phyloP scores from a whole-genome alignment of 2,888 invertebrate genomes.

The Metallyticus violacea region DNA sequence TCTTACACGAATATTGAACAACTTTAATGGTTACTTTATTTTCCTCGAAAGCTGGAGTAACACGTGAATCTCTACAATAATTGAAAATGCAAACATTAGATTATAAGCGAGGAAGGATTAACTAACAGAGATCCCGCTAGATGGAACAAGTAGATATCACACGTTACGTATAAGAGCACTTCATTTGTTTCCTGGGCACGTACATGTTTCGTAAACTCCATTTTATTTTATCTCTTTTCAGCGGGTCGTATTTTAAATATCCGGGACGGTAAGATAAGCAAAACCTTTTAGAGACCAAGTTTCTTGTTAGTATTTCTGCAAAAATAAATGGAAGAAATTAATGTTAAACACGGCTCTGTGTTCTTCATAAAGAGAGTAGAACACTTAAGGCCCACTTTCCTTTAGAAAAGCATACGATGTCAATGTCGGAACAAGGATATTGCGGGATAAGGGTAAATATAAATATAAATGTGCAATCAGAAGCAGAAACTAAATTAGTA shows the following conservation, averaged over 20 bases:
- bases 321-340: background rate
- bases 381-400: background rate
- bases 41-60: no score
- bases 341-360: background rate
- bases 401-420: no score
- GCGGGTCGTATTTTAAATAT: background rate
- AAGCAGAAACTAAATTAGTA: no score
- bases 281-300: background rate
- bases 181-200: background rate
- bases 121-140: background rate
- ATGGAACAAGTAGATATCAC: background rate
- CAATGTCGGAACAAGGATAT: no score
- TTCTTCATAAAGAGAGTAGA: background rate
- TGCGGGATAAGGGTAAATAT: no score
- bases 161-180: background rate
- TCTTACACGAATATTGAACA: no score
- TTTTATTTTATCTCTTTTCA: background rate
- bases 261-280: background rate
- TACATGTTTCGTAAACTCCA: background rate
- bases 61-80: no score
- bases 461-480: no score
- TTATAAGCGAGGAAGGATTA: background rate
- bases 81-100: no score
- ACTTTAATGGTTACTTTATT: no score
- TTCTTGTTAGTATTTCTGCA: background rate